Percentiles rank a stretch among this genome's conserved stretches.
These are phyloP conservation scores for Scopus umbretta DNA, from an alignment of 2,113 vertebrate genomes.

Conservation along the genomic window DNA sequence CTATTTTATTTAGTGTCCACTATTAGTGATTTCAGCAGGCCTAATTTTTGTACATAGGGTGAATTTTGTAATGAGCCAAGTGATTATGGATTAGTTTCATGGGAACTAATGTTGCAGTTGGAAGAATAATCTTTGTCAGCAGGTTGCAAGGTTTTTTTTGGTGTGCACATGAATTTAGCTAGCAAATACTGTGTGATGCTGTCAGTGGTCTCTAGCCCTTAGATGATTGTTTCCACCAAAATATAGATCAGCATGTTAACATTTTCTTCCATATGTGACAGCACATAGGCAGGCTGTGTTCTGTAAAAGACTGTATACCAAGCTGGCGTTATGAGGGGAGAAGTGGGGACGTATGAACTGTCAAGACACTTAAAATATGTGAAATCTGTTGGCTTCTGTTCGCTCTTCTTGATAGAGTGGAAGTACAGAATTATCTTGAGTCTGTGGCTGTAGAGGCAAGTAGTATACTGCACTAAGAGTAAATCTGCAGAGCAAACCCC, in stretches of 20 bases:
- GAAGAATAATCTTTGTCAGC: neutral
- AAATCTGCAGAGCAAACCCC: neutral
- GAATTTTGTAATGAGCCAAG: neutral
- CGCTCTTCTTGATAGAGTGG: neutral
- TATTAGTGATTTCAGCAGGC: neutral
- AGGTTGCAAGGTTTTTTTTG: neutral
- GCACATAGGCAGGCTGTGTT: neutral
- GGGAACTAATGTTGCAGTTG: neutral
- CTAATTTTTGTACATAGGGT: neutral
- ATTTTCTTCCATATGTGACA: neutral
- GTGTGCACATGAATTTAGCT: neutral
- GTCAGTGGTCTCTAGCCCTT: neutral
- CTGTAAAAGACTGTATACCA: neutral
- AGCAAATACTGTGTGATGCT: neutral
- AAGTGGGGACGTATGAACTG: neutral
- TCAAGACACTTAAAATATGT: neutral
- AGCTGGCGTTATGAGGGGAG: neutral
- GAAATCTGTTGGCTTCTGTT: neutral
- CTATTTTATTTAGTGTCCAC: neutral
- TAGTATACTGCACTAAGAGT: neutral
- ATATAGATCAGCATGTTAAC: conserved; percentile 22
- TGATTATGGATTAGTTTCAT: neutral
- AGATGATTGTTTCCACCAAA: conserved; percentile 37
- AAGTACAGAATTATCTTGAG: neutral
- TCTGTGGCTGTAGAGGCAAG: neutral